Conservation (phyloP, 2,113 vertebrate genomes). For the Microcebus lehilahytsara region DNA sequence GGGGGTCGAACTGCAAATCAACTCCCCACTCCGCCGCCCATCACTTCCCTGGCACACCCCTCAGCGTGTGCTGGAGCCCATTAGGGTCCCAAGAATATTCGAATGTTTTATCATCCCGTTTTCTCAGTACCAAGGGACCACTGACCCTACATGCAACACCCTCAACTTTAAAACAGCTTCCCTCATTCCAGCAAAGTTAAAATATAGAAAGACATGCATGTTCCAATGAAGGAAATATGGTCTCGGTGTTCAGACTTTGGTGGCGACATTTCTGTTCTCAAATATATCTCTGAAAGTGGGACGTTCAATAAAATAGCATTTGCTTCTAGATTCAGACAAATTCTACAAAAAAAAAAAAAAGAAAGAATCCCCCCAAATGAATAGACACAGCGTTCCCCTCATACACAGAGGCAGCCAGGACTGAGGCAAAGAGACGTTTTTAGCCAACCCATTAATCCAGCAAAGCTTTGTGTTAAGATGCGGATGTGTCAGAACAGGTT, state of each 20-base stretch:
- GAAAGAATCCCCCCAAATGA: slow-evolving; percentile 48
- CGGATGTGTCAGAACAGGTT: slow-evolving; percentile 45
- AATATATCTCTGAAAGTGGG: slow-evolving; percentile 57
- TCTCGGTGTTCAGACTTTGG: background rate
- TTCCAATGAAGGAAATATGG: background rate
- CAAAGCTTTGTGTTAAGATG: slow-evolving; percentile 68
- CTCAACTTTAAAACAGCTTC: background rate
- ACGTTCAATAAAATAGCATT: slow-evolving; percentile 59
- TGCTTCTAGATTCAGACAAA: slow-evolving; percentile 56
- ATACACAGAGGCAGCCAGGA: slow-evolving; percentile 47
- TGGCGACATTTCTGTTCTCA: background rate
- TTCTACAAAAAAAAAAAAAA: slow-evolving; percentile 27
- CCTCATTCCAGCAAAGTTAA: background rate
- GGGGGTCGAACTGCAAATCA: background rate
- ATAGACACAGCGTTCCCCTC: background rate
- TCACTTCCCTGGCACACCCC: background rate
- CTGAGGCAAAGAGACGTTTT: slow-evolving; percentile 39
- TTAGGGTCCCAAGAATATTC: background rate
- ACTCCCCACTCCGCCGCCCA: no score
- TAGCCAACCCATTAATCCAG: slow-evolving; percentile 67
- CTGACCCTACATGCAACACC: background rate
- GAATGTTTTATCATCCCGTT: background rate
- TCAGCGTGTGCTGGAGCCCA: background rate
- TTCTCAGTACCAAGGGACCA: background rate
- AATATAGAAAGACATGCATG: background rate